phyloP scores from a whole-genome alignment of 2,797 vertebrate genomes.

The Artibeus lituratus region DNA sequence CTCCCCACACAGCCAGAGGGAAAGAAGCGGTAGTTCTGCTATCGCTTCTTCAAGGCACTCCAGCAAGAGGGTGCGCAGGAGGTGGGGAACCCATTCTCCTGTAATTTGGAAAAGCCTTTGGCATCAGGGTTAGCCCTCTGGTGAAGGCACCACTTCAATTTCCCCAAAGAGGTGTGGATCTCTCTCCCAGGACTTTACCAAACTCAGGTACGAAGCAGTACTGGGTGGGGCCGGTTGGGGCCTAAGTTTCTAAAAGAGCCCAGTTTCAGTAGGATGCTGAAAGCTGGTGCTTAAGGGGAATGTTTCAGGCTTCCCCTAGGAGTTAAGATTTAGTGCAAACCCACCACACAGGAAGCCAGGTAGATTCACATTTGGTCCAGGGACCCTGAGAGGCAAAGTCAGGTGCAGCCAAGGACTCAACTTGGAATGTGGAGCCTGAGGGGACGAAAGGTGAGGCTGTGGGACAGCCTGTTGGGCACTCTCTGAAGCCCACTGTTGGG shows the following conservation, averaged over 20 bases:
- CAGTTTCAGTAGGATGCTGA: background rate
- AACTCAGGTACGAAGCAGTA: background rate
- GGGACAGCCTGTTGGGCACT: no score
- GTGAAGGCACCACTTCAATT: background rate
- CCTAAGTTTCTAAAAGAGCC: background rate
- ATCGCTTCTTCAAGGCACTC: background rate
- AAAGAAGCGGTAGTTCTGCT: background rate
- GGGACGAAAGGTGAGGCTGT: no score
- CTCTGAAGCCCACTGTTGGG: background rate
- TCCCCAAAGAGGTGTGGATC: background rate
- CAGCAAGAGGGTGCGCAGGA: background rate
- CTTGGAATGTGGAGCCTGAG: no score
- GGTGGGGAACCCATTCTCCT: background rate
- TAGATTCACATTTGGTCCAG: background rate
- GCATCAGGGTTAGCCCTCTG: background rate
- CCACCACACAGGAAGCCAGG: background rate
- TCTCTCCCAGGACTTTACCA: no score
- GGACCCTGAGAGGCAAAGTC: no score
- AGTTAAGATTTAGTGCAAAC: background rate
- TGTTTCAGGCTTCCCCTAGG: background rate
- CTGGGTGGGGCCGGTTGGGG: background rate
- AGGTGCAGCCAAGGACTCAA: no score
- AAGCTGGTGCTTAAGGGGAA: background rate
- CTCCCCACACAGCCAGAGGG: background rate
- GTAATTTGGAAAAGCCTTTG: background rate